Evolutionary conservation across 2,113 vertebrate genomes (phyloP), one percentile per base, ranked within the genome.

Genomic region (Chloropsis hardwickii): DNA sequence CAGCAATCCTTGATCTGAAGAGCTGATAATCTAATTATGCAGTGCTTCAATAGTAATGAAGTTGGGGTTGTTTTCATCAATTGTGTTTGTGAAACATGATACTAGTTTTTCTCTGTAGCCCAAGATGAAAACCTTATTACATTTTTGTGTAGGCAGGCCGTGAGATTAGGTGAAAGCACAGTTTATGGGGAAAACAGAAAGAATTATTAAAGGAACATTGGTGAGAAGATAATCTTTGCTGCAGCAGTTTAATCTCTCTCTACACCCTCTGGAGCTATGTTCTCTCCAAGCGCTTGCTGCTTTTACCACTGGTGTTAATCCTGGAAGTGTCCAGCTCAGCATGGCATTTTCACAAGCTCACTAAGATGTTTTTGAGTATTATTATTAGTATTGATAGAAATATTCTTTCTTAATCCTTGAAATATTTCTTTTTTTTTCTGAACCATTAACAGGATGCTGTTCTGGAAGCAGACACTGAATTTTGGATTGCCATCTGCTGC

Each of bases 401-500:
- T 67, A 6, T 8, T 21, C 29, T 37, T 69, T 64, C 79, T 53
- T 40, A 61, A 44, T 53, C 74, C 19, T 47, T 81, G 11, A 73
- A 56, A 25, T 48, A 28, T 39, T 33, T 45, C 16, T 24, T 16
- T 82, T n/a, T 35, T 81, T 23, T 27, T 67, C 66, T 70, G 56
- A 86, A 95, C 54, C 69, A 10, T 65, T n/a, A 77, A 50, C 81
- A 99, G 99, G 99, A 99, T 65, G 96, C 98, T 6, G 95, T 98
- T 50, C 96, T 99, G 97, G 99, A 99, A 94, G 96, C 95, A 60
- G 99, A 99, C 54, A 97, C 98, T n/a, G 99, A 99, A 73, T 99
- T 99, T 93, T 99, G 99, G 99, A 98, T 99, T 80, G 98, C 98
- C 2, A 92, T 99, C 65, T 99, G 98, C 87, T 99, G 98, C 14